Base-by-base conservation (phyloP, 1,140 invertebrate species). In the Ips nitidus region DNA sequence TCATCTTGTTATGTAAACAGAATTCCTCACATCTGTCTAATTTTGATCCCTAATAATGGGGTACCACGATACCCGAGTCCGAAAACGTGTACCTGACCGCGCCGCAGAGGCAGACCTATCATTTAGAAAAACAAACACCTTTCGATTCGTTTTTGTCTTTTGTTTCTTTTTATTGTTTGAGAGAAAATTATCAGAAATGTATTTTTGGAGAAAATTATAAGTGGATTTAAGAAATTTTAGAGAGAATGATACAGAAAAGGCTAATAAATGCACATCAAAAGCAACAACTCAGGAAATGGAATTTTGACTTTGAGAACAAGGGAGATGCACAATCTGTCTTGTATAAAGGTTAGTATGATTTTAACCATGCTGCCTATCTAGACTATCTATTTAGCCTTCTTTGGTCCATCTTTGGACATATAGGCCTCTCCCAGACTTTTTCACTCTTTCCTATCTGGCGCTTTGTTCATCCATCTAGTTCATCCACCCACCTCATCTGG, bases 21-120 rank as follows among this genome's bases (percentile, higher is more conserved):
- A 66, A 66, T 66, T 59, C 65, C 39, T 66, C 65, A 59, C 65
- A 66, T 66, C 65, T 66, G 65, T 66, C 65, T 59, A 66, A 66
- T 66, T 66, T 59, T 47, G 55, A 59, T 47, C 41, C 53, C 38
- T 66, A 66, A 66, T 66, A 57, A 66, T 66, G 53, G 63, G 52
- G 52, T 55, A 45, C 40, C 8, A 42, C 53, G 50, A 40, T 64
- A 64, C 40, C 37, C 38, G 22, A 4, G 63, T 45, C 40, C 52
- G 22, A 55, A 57, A 50, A 47, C 45, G 42, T 45, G 37, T 66
- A 56, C 53, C 53, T 43, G 52, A 38, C 41, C 53, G 41, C n/a
- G 22, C 41, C 22, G 39, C 8, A 4, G 22, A 55, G 41, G 38
- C 38, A 53, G 53, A 53, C 45, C 37, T 66, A 66, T 66, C 63